Conservation (phyloP, 2,888 invertebrate genomes). For the Drosophila stalkeri region DNA sequence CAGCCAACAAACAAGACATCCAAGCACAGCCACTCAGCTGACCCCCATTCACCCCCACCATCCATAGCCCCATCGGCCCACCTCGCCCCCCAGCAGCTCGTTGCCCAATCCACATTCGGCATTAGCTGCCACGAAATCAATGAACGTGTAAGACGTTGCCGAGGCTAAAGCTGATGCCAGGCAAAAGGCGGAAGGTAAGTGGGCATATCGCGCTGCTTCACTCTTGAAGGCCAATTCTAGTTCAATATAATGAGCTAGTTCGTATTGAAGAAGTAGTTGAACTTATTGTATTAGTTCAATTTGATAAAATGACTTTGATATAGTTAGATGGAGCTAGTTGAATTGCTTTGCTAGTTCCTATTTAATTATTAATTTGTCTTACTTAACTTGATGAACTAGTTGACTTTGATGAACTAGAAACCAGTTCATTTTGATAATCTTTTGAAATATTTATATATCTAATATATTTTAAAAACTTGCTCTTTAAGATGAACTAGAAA, state of each 20-base stretch:
- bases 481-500: background rate
- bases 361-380: no score
- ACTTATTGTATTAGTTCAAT: background rate
- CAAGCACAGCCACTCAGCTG: constrained; percentile 29
- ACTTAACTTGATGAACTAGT: background rate
- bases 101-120: background rate
- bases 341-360: background rate
- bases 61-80: background rate
- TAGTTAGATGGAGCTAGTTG: background rate
- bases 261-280: background rate
- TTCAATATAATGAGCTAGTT: background rate
- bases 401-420: background rate
- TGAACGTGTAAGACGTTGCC: constrained; percentile 1
- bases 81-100: background rate
- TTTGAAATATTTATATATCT: no score
- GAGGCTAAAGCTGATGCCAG: constrained; percentile 1
- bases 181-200: background rate
- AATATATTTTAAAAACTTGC: no score
- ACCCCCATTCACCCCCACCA: constrained; percentile 5
- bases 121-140: constrained; percentile 15
- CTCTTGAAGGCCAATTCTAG: background rate
- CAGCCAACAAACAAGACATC: background rate
- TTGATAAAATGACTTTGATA: background rate
- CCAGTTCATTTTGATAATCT: background rate
- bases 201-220: background rate